Evolutionary conservation across 2,888 invertebrate genomes (phyloP), one percentile per base, ranked within the genome.

Genomic region (Drosophila aldrichi): DNA sequence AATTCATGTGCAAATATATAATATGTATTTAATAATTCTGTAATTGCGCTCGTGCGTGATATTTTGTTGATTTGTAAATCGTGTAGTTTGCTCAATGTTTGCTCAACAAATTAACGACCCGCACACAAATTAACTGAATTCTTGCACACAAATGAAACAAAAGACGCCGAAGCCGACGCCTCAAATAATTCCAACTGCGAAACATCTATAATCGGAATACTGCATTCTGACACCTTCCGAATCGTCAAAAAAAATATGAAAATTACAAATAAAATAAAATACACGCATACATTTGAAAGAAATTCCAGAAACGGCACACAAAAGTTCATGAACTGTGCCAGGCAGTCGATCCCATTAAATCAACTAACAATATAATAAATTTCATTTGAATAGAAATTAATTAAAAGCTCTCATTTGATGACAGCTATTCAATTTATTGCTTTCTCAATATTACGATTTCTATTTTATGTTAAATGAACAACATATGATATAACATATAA

Each of bases 41-140:
- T 48, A 32, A 70, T 48, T 55, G 56, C 48, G 56, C 44, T 70
- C 78, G 78, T 77, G 71, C 83, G 83, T 83, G 87, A 84, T 70
- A 71, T 81, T 86, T 83, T 25, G 65, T 70, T 69, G 55, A 81
- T 81, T 72, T 67, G 57, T 74, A 70, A 82, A 76, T 70, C 63
- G 60, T 52, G 54, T 43, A 62, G 48, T 67, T 63, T 61, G 38
- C 55, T 20, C 74, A 74, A 84, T 82, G 83, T 83, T 83, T 87
- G 83, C 69, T 72, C 73, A 73, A 80, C 84, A 80, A 83, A 83
- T 84, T 83, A 82, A 77, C 51, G 72, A 38, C 49, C 18, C 46
- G 68, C 70, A 66, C 66, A 80, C 77, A 84, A 80, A 79, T 77
- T 78, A 62, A 75, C 67, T 60, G 77, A 77, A 79, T 82, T 78